Evolutionary conservation across 2,888 invertebrate genomes (phyloP).

Genomic region (Caenorhabditis sp.): DNA sequence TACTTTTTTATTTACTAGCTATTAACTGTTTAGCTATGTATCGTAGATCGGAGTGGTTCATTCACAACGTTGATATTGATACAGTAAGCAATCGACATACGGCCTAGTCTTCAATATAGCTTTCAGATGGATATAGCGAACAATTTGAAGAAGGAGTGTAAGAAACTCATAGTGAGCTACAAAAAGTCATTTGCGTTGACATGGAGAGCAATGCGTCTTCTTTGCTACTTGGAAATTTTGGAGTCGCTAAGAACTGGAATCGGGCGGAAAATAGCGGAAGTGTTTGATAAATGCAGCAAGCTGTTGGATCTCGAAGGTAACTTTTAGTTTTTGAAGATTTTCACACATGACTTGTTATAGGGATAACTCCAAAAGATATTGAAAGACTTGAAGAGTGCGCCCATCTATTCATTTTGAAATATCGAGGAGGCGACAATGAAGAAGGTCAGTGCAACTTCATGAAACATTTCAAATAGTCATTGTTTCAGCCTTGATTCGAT

Average conservation of each 20-base stretch:
- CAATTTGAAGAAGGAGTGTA: neutral
- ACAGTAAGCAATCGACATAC: no score
- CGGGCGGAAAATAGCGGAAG: neutral
- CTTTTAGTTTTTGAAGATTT: neutral
- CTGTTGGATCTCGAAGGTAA: constrained; percentile 4
- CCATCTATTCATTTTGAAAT: constrained; percentile 16
- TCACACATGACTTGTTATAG: neutral
- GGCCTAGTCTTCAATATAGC: neutral
- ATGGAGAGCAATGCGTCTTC: neutral
- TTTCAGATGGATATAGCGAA: constrained; percentile 16
- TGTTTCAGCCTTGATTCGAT: constrained; percentile 11
- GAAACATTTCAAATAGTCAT: no score
- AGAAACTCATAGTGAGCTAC: neutral
- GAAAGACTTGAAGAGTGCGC: neutral
- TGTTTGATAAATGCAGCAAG: neutral
- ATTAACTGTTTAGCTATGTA: constrained; percentile 17
- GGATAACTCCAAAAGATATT: neutral
- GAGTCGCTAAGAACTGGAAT: neutral
- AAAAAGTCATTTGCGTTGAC: neutral
- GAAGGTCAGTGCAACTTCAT: constrained; percentile 10
- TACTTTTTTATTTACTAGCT: no score
- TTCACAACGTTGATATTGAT: constrained; percentile 2
- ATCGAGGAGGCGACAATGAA: neutral
- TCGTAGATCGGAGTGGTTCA: constrained; percentile 9
- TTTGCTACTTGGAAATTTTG: constrained; percentile 20